Evolutionary conservation across 2,113 vertebrate genomes (phyloP).

Genomic region (Catharus minimus): DNA sequence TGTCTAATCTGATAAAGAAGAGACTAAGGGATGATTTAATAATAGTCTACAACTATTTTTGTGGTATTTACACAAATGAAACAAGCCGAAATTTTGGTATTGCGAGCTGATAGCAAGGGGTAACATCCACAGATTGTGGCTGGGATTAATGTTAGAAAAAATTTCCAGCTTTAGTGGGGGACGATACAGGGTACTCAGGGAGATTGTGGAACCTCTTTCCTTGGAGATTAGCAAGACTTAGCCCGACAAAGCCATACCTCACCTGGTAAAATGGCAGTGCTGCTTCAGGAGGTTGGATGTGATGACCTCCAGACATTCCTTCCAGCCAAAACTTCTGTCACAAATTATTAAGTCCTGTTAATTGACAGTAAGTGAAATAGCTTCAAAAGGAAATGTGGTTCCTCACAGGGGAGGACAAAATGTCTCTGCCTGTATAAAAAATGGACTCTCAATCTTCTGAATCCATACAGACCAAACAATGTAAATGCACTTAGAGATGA

Average conservation of each 20-base stretch:
- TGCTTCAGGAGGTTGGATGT: not conserved
- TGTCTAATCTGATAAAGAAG: not conserved
- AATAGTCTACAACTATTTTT: not conserved
- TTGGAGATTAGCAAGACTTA: not conserved
- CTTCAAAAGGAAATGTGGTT: not conserved
- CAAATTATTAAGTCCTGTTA: not conserved
- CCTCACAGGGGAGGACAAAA: not conserved
- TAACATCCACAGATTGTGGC: not conserved
- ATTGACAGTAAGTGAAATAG: not conserved
- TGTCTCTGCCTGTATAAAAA: not conserved
- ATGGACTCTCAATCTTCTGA: not conserved
- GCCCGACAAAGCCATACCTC: not conserved
- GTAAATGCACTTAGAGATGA: not conserved
- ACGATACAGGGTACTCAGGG: not conserved
- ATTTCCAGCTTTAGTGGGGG: accelerated
- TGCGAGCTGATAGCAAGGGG: not conserved
- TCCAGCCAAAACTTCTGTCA: not conserved
- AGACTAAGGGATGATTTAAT: not conserved
- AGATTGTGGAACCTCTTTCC: not conserved
- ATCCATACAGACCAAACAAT: not conserved
- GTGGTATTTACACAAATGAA: not conserved
- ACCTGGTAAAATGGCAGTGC: not conserved
- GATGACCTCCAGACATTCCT: not conserved
- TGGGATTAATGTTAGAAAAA: not conserved
- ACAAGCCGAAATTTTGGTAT: not conserved